These are phyloP conservation scores for Taurulus bubalis DNA, from an alignment of 2,113 vertebrate genomes.

Conservation along the genomic window DNA sequence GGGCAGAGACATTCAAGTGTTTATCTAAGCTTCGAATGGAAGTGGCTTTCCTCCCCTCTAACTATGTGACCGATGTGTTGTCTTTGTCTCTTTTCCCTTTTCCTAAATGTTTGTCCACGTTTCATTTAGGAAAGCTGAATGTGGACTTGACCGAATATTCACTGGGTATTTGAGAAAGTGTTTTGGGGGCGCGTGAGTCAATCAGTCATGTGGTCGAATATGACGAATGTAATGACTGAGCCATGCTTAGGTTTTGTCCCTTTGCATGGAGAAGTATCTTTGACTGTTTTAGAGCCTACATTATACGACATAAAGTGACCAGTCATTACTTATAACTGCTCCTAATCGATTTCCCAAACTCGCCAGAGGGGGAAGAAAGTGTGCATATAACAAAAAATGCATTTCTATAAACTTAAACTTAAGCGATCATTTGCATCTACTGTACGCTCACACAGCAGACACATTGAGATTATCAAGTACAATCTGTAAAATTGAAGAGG, in stretches of 20 bases:
- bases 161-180: constrained; percentile 14
- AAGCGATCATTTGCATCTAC: neutral
- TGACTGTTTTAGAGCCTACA: neutral
- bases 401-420: neutral
- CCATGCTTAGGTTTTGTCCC: neutral
- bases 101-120: constrained; percentile 39
- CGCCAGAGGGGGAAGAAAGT: neutral
- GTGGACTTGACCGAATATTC: neutral
- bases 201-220: neutral
- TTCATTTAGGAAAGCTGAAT: constrained; percentile 16
- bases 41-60: constrained; percentile 57
- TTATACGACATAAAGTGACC: constrained; percentile 11
- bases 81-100: constrained; percentile 16
- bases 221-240: constrained; percentile 13
- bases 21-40: constrained; percentile 60
- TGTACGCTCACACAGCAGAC: neutral
- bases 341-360: neutral
- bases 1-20: constrained; percentile 47
- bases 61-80: constrained; percentile 34
- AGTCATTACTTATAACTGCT: neutral
- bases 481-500: too few relatives aligned
- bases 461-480: too few relatives aligned
- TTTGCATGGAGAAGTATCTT: neutral
- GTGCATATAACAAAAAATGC: neutral
- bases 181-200: constrained; percentile 1